phyloP scores from a whole-genome alignment of 1,140 invertebrate genomes.

The Ylistrum balloti region DNA sequence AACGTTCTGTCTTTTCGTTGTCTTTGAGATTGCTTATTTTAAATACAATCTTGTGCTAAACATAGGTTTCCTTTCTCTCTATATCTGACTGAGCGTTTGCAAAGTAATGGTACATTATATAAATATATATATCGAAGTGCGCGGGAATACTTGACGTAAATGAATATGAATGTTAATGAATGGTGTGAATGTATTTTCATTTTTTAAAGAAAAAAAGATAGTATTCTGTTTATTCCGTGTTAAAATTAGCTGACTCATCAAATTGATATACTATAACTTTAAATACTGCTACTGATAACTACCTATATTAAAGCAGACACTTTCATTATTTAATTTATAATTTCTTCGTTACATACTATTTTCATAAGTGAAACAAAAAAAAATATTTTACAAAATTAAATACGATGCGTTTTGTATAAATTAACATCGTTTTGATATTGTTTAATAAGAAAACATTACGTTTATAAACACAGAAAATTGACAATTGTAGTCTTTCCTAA shows the following conservation, averaged over 20 bases:
- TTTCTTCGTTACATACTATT: slow-evolving; percentile 8
- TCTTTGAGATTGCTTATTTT: slow-evolving; percentile 40
- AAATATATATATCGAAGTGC: neutral
- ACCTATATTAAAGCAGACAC: neutral
- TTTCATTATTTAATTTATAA: slow-evolving; percentile 5
- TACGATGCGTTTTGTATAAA: neutral
- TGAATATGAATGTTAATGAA: neutral
- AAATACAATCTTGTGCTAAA: slow-evolving; percentile 33
- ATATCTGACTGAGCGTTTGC: neutral
- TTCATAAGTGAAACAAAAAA: neutral
- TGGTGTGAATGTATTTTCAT: neutral
- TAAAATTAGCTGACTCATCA: slow-evolving; percentile 14
- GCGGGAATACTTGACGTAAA: neutral
- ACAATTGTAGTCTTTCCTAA: too few relatives aligned
- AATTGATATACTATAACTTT: neutral
- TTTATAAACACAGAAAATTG: neutral
- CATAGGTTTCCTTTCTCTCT: slow-evolving; percentile 15
- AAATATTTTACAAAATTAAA: too few relatives aligned
- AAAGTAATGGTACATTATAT: slow-evolving; percentile 26
- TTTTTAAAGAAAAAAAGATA: neutral
- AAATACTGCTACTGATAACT: neutral
- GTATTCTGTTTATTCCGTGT: neutral
- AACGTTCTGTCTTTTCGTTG: slow-evolving; percentile 33
- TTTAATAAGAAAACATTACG: neutral
- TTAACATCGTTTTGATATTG: neutral